These are phyloP conservation scores for Nymphalis io DNA, from an alignment of 1,140 invertebrate species.

Conservation along the genomic window DNA sequence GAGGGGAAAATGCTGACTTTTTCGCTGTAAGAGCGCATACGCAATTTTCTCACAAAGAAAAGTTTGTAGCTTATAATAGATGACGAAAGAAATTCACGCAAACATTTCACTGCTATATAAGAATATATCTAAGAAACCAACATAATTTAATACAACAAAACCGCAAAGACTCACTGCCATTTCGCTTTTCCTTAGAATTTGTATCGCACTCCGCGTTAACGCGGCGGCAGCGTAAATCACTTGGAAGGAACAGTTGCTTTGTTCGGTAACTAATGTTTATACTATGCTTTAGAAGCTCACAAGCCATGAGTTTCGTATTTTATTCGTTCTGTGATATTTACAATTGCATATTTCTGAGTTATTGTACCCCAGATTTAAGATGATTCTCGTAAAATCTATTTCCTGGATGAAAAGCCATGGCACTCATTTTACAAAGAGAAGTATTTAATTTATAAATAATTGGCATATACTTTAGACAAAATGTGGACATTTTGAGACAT, in stretches of 20 bases:
- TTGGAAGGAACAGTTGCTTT: conserved; percentile 36
- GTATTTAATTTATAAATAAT: no score
- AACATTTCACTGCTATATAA: background rate
- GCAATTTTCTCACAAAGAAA: no score
- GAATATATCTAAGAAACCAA: background rate
- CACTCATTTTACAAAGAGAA: no score
- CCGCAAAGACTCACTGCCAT: conserved; percentile 7
- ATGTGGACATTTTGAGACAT: no score
- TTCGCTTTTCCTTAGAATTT: conserved; percentile 30
- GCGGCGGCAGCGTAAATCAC: conserved; percentile 33
- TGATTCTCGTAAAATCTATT: no score
- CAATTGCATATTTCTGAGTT: background rate
- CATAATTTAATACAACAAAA: conserved; percentile 14
- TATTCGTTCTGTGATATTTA: background rate
- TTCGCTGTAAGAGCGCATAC: no score
- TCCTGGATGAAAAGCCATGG: no score
- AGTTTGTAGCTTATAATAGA: no score
- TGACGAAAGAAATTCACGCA: background rate
- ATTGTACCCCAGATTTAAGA: no score
- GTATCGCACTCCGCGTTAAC: conserved; percentile 18
- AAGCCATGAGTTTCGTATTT: conserved; percentile 14
- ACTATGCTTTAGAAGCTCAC: conserved; percentile 18
- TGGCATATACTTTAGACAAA: no score
- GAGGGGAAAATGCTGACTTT: no score
- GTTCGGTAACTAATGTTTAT: conserved; percentile 31